A percentile compares a stretch with the other conserved stretches of the same genome.
These are phyloP conservation scores for Netelia virgata DNA, from an alignment of 2,888 invertebrate species.

Conservation along the genomic window DNA sequence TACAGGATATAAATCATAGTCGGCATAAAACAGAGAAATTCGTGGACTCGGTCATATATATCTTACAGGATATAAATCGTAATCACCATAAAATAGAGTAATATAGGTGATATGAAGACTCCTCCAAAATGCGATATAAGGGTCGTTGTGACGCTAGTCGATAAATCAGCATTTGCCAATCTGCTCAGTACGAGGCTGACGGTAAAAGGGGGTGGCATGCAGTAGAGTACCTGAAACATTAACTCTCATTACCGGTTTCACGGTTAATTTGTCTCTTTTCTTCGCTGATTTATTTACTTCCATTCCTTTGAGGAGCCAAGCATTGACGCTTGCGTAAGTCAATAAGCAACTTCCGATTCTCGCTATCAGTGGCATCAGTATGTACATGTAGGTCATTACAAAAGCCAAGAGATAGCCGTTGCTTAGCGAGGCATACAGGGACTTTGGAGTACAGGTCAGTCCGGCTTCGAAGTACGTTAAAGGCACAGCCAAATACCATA, in stretches of 20 bases:
- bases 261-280: too few species aligned
- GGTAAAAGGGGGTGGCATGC: slow-evolving; percentile 83
- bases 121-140: slow-evolving; percentile 81
- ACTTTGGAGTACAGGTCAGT: slow-evolving; percentile 78
- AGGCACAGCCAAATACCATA: slow-evolving; percentile 82
- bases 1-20: neutral
- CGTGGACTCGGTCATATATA: too few species aligned
- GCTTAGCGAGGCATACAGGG: slow-evolving; percentile 76
- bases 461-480: slow-evolving; percentile 83
- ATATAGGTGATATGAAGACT: slow-evolving; percentile 80
- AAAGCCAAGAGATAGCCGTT: slow-evolving; percentile 80
- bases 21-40: slow-evolving; percentile 82
- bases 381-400: slow-evolving; percentile 80
- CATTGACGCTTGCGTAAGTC: slow-evolving; percentile 77
- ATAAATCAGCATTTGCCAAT: slow-evolving; percentile 80
- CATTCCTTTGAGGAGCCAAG: slow-evolving; percentile 82
- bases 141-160: slow-evolving; percentile 82
- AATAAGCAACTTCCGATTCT: slow-evolving; percentile 78
- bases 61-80: neutral
- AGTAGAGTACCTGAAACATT: slow-evolving; percentile 81
- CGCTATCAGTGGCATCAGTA: slow-evolving; percentile 80
- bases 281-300: slow-evolving; percentile 77
- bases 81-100: slow-evolving; percentile 82
- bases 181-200: slow-evolving; percentile 81
- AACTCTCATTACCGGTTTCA: neutral